A percentile compares a stretch with the other conserved stretches of the same genome.
Conservation (phyloP, 2,113 vertebrate genomes). For the Nerophis ophidion region DNA sequence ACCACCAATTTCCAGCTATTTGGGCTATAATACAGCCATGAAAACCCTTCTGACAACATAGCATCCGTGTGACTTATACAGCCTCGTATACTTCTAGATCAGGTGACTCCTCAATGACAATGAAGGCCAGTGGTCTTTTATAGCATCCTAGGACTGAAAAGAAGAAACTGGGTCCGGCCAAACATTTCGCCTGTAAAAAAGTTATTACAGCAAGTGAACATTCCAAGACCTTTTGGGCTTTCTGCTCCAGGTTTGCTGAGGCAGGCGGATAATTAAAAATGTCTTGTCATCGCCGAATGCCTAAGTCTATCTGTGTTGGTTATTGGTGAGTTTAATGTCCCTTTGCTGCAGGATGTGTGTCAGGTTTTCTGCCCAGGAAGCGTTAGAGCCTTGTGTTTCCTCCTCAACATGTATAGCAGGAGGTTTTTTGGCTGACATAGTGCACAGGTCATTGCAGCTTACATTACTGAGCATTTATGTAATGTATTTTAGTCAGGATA, state of each 20-base stretch:
- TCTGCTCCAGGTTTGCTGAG: conserved; percentile 32
- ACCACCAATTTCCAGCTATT: neutral
- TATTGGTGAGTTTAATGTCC: conserved; percentile 18
- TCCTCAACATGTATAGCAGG: conserved; percentile 3
- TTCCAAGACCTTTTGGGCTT: conserved; percentile 14
- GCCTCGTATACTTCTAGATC: neutral
- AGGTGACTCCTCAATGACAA: neutral
- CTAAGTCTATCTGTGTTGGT: conserved; percentile 12
- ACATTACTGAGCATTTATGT: conserved; percentile 9
- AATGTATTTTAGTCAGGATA: neutral
- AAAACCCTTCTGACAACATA: neutral
- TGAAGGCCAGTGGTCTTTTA: neutral
- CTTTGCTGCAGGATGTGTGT: conserved; percentile 7
- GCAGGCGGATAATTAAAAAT: conserved; percentile 20
- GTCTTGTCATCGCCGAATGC: conserved; percentile 34
- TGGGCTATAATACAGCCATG: neutral
- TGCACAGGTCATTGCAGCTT: conserved; percentile 11
- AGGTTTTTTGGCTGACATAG: conserved; percentile 31
- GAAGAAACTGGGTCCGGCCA: conserved; percentile 1
- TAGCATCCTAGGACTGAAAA: neutral
- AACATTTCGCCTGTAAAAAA: conserved; percentile 4
- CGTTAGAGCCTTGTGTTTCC: conserved; percentile 28
- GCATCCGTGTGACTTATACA: neutral
- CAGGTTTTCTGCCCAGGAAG: conserved; percentile 36
- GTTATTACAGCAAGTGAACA: conserved; percentile 3